Base-by-base conservation (phyloP, 2,113 vertebrate genomes). In the Oncorhynchus nerka region DNA sequence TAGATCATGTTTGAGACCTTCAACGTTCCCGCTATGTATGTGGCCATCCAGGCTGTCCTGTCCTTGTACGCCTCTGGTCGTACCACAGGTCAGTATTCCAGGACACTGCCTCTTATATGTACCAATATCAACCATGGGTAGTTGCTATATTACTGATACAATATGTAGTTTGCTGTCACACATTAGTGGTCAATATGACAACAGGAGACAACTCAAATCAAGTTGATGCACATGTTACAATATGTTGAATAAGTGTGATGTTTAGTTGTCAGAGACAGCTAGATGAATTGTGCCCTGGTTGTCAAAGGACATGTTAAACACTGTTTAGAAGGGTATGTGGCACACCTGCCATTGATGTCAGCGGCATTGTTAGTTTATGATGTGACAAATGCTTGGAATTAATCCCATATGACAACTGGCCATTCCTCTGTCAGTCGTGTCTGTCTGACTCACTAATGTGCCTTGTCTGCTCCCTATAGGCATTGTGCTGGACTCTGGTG, bases 1-100 rank as follows among this genome's bases (percentile, higher is more conserved):
- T 85, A 97, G 96, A 97, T 97, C 87, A 97, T 97, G 96, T 97
- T 97, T 4, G 96, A 97, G 87, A 96, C 96, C 89, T 97, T 97
- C 79, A 97, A 97, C 0, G 95, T 96, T 79, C 96, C 96, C 0
- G 96, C 96, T 87, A 97, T 97, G 96, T 97, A 97, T 2, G 96
- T 97, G 0, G 96, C 96, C 85, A 97, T 97, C 88, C 96, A 97
- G 86, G 96, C 96, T 0, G 96, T 97, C 78, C 93, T 97, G 76
- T 97, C 96, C 71, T 95, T 97, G 83, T 97, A 97, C 0, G 96
- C 96, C 19, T 97, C 96, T 0, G 96, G 96, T 78, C 95, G 96
- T 86, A 97, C 96, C 4, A 97, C 96, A 0, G 97, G 97, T 98
- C 70, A 95, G 96, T 68, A 26, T 65, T 30, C 65, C 55, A 75